A percentile compares a stretch with the other conserved stretches of the same genome.
Conservation (phyloP, 2,888 invertebrate genomes). For the Sarcophaga variegata region DNA sequence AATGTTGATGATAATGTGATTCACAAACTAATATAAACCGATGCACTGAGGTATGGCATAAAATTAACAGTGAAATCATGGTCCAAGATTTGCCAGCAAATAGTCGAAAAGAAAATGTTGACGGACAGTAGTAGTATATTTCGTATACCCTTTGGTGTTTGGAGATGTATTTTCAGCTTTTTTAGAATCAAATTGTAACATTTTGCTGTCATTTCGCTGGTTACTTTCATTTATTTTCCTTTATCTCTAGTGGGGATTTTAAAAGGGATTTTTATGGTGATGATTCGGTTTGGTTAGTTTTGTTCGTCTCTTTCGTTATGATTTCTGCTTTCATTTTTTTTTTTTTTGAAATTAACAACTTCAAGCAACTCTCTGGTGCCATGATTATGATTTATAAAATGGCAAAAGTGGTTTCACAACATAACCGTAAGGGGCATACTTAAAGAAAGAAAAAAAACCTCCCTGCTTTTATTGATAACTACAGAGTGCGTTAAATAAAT, state of each 20-base stretch:
- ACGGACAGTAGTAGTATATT: too few relatives aligned
- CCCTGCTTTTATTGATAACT: too few relatives aligned
- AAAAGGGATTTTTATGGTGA: conserved; percentile 53
- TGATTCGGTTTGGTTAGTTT: conserved; percentile 49
- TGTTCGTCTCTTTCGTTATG: conserved; percentile 53
- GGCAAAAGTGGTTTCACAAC: conserved; percentile 51
- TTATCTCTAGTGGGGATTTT: conserved; percentile 59
- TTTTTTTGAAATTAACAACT: conserved; percentile 8
- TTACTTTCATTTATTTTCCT: conserved; percentile 30
- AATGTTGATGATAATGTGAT: too few relatives aligned
- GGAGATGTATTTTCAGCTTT: too few relatives aligned
- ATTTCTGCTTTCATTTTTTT: not conserved
- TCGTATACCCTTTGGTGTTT: too few relatives aligned
- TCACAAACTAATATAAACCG: too few relatives aligned
- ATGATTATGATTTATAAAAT: conserved; percentile 63
- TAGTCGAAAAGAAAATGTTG: too few relatives aligned
- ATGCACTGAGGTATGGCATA: too few relatives aligned
- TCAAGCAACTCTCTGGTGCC: conserved; percentile 45
- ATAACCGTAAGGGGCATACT: too few relatives aligned
- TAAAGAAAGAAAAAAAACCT: too few relatives aligned
- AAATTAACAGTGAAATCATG: not conserved
- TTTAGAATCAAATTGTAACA: conserved; percentile 45
- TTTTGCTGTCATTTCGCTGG: conserved; percentile 42
- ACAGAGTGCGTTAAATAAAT: too few relatives aligned
- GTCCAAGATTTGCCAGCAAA: not conserved